These are phyloP conservation scores for Macrochelys suwanniensis DNA, from an alignment of 2,797 vertebrate genomes.

Conservation along the genomic window DNA sequence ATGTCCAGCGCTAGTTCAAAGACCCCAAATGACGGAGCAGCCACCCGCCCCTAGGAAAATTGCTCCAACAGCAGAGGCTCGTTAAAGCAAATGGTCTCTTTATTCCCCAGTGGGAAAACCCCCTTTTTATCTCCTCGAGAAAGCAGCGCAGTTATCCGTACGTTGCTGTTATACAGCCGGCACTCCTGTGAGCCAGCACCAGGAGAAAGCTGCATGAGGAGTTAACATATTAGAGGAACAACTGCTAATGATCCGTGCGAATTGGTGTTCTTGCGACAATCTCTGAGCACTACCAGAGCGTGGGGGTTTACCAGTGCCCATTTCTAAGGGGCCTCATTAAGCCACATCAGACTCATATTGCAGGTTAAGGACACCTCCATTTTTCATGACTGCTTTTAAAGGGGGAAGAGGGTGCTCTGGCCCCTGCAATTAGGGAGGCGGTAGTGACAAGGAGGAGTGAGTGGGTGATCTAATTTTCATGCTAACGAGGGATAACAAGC, in stretches of 20 bases:
- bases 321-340: slow-evolving; percentile 49
- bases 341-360: slow-evolving; percentile 26
- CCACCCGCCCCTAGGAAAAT: not conserved
- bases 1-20: not conserved
- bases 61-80: not conserved
- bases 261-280: not conserved
- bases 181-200: not conserved
- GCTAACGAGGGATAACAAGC: not conserved
- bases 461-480: not conserved
- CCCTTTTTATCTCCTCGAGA: not conserved
- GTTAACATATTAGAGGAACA: not conserved
- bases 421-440: not conserved
- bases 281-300: not conserved
- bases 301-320: not conserved
- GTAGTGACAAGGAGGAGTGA: not conserved
- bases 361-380: slow-evolving; percentile 3
- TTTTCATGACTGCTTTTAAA: not conserved
- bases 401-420: not conserved
- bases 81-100: not conserved
- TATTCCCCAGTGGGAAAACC: not conserved
- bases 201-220: not conserved
- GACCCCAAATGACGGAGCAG: not conserved
- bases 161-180: no score
- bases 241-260: not conserved
- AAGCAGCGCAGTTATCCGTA: not conserved